Evolutionary conservation across 2,797 vertebrate species (phyloP), one percentile per base, ranked within the genome.

Genomic region (Ibycter americanus): DNA sequence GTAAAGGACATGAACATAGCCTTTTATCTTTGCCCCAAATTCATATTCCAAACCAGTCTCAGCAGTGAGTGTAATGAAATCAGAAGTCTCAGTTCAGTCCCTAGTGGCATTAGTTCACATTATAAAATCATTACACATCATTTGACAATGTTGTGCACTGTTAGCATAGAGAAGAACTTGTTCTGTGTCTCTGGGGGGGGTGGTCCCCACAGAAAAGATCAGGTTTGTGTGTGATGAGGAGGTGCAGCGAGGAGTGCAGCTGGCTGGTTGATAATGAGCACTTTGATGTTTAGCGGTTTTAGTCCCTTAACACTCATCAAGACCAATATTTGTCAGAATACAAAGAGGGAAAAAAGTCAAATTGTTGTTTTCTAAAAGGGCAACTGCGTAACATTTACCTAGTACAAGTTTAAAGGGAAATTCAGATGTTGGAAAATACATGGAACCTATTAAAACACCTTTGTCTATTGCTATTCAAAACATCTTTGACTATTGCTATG

Each of bases 41-140:
- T 97, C 97, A 78, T 97, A 98, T 98, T 97, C 98, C 96, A 91
- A 95, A 95, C 90, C 97, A 95, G 97, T 74, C 93, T 96, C 95
- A 40, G 83, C 86, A 97, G 65, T 95, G 96, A 97, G 96, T 97
- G 97, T 98, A 98, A 98, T 97, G 97, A 97, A 98, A 97, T 97
- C 97, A 96, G 96, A 97, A 97, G 97, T 98, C 97, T 97, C 97
- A 88, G 62, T 81, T 86, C 86, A 25, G 97, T 97, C 97, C 97
- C 97, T 85, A 84, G 97, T 97, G 98, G 97, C 97, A 98, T 98
- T 97, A 97, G 97, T 97, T 97, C 97, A 97, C 98, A 97, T 98
- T 98, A 98, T 98, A 97, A 97, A 98, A 97, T 98, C 98, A 98
- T 98, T 98, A 98, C 96, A 97, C 97, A 97, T 98, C 95, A 97